Percentiles rank a stretch among this genome's conserved stretches.
These are phyloP conservation scores for Temnothorax longispinosus DNA, from an alignment of 1,140 invertebrate genomes.

Conservation along the genomic window DNA sequence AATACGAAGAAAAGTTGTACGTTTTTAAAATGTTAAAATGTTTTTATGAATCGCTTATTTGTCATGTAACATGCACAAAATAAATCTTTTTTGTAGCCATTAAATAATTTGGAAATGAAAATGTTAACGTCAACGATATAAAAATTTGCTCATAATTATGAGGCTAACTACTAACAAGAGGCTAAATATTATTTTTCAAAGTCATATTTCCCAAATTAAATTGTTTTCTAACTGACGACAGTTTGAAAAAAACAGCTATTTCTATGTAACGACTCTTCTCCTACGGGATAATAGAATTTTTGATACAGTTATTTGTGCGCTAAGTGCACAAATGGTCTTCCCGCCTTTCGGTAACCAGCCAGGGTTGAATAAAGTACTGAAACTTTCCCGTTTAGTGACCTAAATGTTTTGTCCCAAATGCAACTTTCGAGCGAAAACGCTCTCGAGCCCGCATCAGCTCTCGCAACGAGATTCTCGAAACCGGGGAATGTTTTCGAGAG, in stretches of 20 bases:
- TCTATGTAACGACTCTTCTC: not conserved
- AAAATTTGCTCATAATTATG: not conserved
- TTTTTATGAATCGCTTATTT: too few relatives aligned
- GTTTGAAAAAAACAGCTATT: not conserved
- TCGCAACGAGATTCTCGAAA: constrained; percentile 16
- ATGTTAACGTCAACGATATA: too few relatives aligned
- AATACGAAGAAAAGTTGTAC: too few relatives aligned
- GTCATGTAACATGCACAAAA: too few relatives aligned
- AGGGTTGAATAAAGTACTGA: not conserved
- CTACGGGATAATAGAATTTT: constrained; percentile 33
- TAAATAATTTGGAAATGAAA: too few relatives aligned
- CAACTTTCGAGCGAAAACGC: not conserved
- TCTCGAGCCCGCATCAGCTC: constrained; percentile 21
- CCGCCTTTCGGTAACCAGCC: not conserved
- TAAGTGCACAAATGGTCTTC: constrained; percentile 8
- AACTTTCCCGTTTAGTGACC: constrained; percentile 43
- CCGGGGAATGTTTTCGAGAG: constrained; percentile 41
- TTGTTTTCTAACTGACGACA: not conserved
- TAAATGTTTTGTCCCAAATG: constrained; percentile 16
- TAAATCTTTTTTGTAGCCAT: too few relatives aligned
- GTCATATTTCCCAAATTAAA: not conserved
- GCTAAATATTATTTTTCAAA: not conserved
- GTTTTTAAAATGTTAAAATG: too few relatives aligned
- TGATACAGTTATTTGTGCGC: constrained; percentile 14
- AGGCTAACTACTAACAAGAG: not conserved